A percentile compares a stretch with the other conserved stretches of the same genome.
Conservation (phyloP, 2,797 vertebrate genomes). For the Macrochelys suwanniensis region DNA sequence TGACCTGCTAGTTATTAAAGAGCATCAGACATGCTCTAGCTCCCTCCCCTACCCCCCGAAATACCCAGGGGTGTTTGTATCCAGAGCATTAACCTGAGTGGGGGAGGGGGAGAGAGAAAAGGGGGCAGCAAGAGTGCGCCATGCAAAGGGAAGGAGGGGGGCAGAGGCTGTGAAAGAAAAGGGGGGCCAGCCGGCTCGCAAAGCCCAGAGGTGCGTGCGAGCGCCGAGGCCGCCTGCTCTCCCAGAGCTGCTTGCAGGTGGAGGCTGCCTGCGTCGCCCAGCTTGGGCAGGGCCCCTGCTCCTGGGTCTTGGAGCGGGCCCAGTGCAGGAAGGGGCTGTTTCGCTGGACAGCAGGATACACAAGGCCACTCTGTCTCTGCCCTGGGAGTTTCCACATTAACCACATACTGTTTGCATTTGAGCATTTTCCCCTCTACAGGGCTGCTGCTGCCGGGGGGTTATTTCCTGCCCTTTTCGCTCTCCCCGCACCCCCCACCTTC, state of each 20-base stretch:
- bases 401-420: conserved; percentile 50
- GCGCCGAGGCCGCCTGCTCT: not conserved
- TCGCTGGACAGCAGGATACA: conserved; percentile 30
- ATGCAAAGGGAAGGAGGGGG: not conserved
- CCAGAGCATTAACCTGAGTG: not conserved
- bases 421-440: conserved; percentile 63
- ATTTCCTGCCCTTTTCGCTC: conserved; percentile 75
- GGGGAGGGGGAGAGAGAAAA: rapidly evolving
- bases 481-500: conserved; percentile 54
- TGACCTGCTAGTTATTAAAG: not conserved
- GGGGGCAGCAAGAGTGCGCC: not conserved
- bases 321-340: not conserved
- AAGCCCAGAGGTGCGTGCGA: rapidly evolving
- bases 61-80: not conserved
- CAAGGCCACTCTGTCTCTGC: conserved; percentile 18
- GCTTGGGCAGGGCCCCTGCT: not conserved
- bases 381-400: conserved; percentile 71
- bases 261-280: not conserved
- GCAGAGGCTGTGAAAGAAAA: not conserved
- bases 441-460: conserved; percentile 56
- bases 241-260: not conserved
- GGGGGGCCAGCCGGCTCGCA: not conserved
- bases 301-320: not conserved
- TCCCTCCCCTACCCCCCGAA: not conserved
- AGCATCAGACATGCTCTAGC: not conserved